Evolutionary conservation across 2,797 vertebrate genomes (phyloP).

Genomic region (Sebastes iracundus): DNA sequence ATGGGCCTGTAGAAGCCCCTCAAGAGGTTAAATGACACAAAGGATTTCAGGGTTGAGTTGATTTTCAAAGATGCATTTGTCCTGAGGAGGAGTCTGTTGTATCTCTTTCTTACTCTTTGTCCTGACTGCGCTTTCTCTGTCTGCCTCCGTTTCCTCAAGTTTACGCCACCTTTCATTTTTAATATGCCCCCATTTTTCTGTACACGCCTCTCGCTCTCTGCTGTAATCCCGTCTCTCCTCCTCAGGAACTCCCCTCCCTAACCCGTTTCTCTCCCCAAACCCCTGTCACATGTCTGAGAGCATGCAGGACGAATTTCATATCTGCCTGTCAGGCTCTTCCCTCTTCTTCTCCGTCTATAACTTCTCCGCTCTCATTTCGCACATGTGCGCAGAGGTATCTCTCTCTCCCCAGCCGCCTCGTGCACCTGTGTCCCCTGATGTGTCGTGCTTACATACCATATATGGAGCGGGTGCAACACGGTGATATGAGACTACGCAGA

Average conservation of each 20-base stretch:
- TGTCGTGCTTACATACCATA: slow-evolving; percentile 6
- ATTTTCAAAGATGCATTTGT: slow-evolving; percentile 5
- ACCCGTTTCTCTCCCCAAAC: slow-evolving; percentile 38
- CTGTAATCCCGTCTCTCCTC: slow-evolving; percentile 28
- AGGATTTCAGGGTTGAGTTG: slow-evolving; percentile 1
- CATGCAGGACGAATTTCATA: slow-evolving; percentile 55
- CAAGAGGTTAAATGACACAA: slow-evolving; percentile 1
- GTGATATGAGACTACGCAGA: slow-evolving; percentile 16
- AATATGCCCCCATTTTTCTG: slow-evolving; percentile 43
- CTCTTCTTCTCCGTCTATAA: background rate
- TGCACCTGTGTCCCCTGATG: slow-evolving; percentile 11
- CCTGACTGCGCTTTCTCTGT: slow-evolving; percentile 21
- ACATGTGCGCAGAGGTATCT: background rate
- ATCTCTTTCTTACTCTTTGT: slow-evolving; percentile 11
- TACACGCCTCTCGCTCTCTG: slow-evolving; percentile 16
- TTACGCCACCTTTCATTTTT: slow-evolving; percentile 59
- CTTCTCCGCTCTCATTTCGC: slow-evolving; percentile 2
- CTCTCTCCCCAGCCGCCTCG: slow-evolving; percentile 1
- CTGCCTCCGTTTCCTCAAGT: slow-evolving; percentile 29
- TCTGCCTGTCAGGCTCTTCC: slow-evolving; percentile 22
- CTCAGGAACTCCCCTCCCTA: slow-evolving; percentile 39
- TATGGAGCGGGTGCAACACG: background rate
- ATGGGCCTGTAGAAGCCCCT: background rate
- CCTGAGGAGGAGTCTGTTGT: background rate
- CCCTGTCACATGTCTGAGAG: slow-evolving; percentile 63